phyloP scores from a whole-genome alignment of 2,888 invertebrate genomes.

The Euphydryas editha region DNA sequence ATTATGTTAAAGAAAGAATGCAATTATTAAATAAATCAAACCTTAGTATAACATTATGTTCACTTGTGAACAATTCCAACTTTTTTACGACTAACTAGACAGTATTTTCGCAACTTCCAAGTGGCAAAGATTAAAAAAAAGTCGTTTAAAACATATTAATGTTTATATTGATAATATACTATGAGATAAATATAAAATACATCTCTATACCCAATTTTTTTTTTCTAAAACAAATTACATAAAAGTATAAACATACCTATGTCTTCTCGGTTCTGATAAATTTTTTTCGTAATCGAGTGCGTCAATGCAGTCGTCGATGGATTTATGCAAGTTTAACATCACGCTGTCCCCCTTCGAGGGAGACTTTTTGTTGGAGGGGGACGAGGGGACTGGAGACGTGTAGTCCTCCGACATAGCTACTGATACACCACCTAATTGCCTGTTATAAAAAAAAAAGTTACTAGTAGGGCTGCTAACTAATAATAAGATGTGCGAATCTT shows the following conservation, averaged over 20 bases:
- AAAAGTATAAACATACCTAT: constrained; percentile 54
- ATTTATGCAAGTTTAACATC: constrained; percentile 60
- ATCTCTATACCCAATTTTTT: too few species aligned
- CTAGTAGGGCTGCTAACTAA: neutral
- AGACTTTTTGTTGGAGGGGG: constrained; percentile 29
- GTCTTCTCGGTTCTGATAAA: constrained; percentile 58
- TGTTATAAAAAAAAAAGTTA: constrained; percentile 38
- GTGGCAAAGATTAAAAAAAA: too few species aligned
- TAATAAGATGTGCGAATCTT: neutral
- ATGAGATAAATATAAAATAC: too few species aligned
- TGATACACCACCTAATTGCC: constrained; percentile 66
- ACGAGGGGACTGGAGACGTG: constrained; percentile 53
- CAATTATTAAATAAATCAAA: too few species aligned
- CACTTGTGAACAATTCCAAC: too few species aligned
- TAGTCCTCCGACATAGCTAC: constrained; percentile 62
- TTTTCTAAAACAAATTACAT: neutral
- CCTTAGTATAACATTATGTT: too few species aligned
- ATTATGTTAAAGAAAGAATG: too few species aligned
- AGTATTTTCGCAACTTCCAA: too few species aligned
- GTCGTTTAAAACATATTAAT: too few species aligned
- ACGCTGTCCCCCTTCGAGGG: constrained; percentile 55
- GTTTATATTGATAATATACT: too few species aligned
- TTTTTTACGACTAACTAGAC: too few species aligned
- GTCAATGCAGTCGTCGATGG: constrained; percentile 60
- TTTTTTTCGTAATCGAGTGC: constrained; percentile 59